These are phyloP conservation scores for Urocolius indicus DNA, from an alignment of 2,113 vertebrate genomes.

Conservation along the genomic window DNA sequence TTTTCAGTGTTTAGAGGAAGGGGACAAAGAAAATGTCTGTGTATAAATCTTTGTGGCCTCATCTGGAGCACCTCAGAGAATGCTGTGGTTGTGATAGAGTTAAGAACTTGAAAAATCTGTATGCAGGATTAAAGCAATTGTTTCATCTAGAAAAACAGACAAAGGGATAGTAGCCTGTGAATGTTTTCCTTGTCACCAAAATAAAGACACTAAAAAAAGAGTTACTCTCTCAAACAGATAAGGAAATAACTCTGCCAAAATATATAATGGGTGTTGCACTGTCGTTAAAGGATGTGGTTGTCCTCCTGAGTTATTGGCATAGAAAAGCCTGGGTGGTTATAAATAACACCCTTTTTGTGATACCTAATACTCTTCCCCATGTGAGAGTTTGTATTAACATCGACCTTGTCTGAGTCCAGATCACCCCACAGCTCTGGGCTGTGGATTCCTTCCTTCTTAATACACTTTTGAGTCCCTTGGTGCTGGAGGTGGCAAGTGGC, in stretches of 20 bases:
- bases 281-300: slow-evolving; percentile 44
- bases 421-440: background rate
- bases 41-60: slow-evolving; percentile 3
- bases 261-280: background rate
- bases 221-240: background rate
- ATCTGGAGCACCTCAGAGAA: slow-evolving; percentile 26
- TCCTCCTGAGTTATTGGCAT: background rate
- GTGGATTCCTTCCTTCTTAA: background rate
- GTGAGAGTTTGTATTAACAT: background rate
- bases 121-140: slow-evolving; percentile 21
- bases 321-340: background rate
- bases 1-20: background rate
- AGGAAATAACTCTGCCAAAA: slow-evolving; percentile 27
- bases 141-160: slow-evolving; percentile 1
- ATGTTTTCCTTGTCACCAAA: background rate
- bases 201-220: background rate
- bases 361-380: background rate
- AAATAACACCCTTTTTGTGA: slow-evolving; percentile 4
- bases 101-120: slow-evolving; percentile 48
- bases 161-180: background rate
- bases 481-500: background rate
- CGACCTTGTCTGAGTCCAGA: background rate
- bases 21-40: slow-evolving; percentile 2
- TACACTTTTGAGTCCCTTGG: background rate
- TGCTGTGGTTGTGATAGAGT: slow-evolving; percentile 24